Conservation (phyloP, 2,797 vertebrate species). For the Percopsis omiscomaycus region DNA sequence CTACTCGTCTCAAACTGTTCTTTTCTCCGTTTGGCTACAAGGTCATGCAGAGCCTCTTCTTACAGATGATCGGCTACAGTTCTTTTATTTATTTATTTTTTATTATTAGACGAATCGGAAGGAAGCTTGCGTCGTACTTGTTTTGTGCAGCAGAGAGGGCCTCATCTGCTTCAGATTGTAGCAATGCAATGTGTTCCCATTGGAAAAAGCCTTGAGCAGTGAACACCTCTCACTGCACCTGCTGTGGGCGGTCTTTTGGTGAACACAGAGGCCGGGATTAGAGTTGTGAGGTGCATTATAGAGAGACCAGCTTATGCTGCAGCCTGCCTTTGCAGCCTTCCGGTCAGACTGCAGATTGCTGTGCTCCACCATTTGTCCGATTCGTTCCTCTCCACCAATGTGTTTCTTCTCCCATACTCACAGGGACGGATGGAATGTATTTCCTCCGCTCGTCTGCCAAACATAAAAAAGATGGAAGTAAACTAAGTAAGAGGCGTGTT, state of each 20-base stretch:
- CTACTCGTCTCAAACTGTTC: neutral
- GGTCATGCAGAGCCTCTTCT: neutral
- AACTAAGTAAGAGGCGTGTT: constrained; percentile 16
- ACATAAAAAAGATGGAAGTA: constrained; percentile 88
- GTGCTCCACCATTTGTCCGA: no score
- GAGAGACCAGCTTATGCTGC: neutral
- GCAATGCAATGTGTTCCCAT: neutral
- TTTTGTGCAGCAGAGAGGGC: neutral
- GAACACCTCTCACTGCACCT: neutral
- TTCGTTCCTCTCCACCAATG: constrained; percentile 1
- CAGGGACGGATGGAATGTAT: constrained; percentile 88
- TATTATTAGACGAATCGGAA: neutral
- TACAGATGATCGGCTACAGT: neutral
- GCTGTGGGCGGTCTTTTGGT: neutral
- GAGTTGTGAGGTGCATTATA: neutral
- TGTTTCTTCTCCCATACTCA: constrained; percentile 63
- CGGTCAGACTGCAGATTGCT: no score
- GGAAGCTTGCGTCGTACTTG: neutral
- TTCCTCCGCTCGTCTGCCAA: constrained; percentile 92
- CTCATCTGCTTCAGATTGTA: neutral
- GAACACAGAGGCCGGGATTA: neutral
- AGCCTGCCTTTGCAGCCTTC: no score
- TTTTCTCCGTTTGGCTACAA: neutral
- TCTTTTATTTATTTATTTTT: neutral
- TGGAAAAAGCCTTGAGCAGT: neutral